Percentiles rank a stretch among this genome's conserved stretches.
These are phyloP conservation scores for Trachymyrmex septentrionalis DNA, from an alignment of 1,140 invertebrate genomes.

Conservation along the genomic window DNA sequence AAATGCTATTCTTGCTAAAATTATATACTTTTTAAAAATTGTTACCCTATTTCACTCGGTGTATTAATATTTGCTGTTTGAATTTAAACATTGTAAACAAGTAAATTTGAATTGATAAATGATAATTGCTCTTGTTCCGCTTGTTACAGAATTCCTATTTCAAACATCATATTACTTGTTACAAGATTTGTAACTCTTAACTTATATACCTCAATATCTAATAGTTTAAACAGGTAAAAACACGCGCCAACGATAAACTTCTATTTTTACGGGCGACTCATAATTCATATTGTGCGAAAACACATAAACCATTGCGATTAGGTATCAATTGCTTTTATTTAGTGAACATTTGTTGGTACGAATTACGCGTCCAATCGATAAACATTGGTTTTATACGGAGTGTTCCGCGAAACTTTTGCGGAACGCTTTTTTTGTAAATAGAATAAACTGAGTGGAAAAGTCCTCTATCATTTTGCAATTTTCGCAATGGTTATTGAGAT, in stretches of 20 bases:
- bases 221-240: constrained; percentile 29
- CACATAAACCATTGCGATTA: neutral
- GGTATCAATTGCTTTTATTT: constrained; percentile 15
- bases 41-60: too few species aligned
- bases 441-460: too few species aligned
- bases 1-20: too few species aligned
- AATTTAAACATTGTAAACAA: neutral
- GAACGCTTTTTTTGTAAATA: too few species aligned
- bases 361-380: neutral
- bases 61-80: neutral
- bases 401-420: too few species aligned
- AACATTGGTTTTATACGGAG: neutral
- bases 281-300: neutral
- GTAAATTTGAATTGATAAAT: neutral
- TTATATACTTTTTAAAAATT: too few species aligned
- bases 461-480: too few species aligned
- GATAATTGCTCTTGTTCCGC: neutral
- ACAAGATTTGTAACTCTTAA: neutral
- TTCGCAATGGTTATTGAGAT: too few species aligned
- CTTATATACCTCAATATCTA: neutral
- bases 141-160: neutral
- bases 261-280: neutral
- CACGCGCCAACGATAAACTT: neutral
- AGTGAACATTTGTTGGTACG: neutral
- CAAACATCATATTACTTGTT: neutral